Percentiles rank a stretch among this genome's conserved stretches.
These are phyloP conservation scores for Hyperopisus bebe DNA, from an alignment of 2,113 vertebrate genomes.

Conservation along the genomic window DNA sequence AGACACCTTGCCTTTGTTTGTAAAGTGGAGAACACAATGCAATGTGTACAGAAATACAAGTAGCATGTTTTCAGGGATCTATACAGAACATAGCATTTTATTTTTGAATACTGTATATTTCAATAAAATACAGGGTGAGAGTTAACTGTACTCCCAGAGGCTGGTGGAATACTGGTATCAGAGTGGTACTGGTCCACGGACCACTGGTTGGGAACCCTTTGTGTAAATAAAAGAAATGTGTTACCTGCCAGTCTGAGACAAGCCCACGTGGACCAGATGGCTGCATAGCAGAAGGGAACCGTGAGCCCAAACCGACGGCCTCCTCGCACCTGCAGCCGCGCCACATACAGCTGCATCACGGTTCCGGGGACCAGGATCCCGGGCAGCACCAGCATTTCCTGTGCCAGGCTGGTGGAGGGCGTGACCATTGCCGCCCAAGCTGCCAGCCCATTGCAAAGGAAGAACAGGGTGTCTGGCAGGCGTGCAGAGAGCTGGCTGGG, in stretches of 20 bases:
- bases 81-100: not conserved
- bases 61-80: not conserved
- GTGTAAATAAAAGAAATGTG: not conserved
- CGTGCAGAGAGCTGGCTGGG: constrained; percentile 9
- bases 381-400: constrained; percentile 12
- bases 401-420: not conserved
- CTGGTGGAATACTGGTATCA: not conserved
- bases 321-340: constrained; percentile 25
- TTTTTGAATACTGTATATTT: not conserved
- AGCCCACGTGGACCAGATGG: constrained; percentile 22
- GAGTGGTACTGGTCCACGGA: not conserved
- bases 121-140: not conserved
- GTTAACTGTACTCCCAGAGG: not conserved
- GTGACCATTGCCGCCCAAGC: constrained; percentile 20
- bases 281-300: constrained; percentile 27
- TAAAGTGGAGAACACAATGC: no score
- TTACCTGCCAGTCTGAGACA: constrained; percentile 28
- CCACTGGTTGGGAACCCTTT: not conserved
- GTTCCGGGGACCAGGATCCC: constrained; percentile 25
- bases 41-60: not conserved
- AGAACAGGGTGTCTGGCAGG: constrained; percentile 27
- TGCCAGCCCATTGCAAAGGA: constrained; percentile 27
- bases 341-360: constrained; percentile 22
- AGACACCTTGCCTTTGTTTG: not conserved
- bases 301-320: constrained; percentile 22